A percentile compares a stretch with the other conserved stretches of the same genome.
These are phyloP conservation scores for Spheniscus mendiculus DNA, from an alignment of 2,113 vertebrate genomes.

Conservation along the genomic window DNA sequence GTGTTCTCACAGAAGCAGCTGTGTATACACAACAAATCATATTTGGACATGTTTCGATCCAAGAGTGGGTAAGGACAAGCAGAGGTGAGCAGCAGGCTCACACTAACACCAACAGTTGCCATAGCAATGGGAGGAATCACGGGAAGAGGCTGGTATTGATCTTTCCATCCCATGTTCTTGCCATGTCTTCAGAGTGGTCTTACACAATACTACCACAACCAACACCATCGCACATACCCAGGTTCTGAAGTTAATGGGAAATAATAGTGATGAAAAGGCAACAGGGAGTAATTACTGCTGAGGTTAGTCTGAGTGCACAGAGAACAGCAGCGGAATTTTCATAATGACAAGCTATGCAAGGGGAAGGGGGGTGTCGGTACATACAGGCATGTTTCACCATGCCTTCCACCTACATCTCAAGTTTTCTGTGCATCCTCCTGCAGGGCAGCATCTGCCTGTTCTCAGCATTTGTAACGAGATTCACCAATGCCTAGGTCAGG, in stretches of 20 bases:
- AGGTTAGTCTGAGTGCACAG: not conserved
- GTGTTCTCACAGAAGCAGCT: not conserved
- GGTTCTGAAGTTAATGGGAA: not conserved
- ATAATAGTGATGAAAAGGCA: not conserved
- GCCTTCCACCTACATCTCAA: not conserved
- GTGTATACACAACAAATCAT: constrained; percentile 12
- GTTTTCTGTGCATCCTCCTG: not conserved
- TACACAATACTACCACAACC: not conserved
- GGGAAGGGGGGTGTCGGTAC: not conserved
- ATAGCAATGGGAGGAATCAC: not conserved
- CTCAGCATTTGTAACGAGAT: not conserved
- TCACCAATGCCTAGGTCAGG: not conserved
- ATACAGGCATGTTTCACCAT: not conserved
- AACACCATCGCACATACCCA: not conserved
- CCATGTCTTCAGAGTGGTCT: constrained; percentile 1
- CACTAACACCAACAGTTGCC: constrained; percentile 8
- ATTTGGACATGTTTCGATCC: not conserved
- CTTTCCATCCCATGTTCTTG: not conserved
- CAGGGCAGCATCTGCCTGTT: not conserved
- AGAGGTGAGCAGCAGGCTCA: constrained; percentile 45
- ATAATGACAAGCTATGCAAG: not conserved
- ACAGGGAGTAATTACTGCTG: not conserved
- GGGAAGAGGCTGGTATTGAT: constrained; percentile 13
- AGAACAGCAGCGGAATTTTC: not conserved
- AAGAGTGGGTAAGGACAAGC: constrained; percentile 16